Base-by-base conservation (phyloP, 2,888 invertebrate genomes). In the Portevinia maculata region DNA sequence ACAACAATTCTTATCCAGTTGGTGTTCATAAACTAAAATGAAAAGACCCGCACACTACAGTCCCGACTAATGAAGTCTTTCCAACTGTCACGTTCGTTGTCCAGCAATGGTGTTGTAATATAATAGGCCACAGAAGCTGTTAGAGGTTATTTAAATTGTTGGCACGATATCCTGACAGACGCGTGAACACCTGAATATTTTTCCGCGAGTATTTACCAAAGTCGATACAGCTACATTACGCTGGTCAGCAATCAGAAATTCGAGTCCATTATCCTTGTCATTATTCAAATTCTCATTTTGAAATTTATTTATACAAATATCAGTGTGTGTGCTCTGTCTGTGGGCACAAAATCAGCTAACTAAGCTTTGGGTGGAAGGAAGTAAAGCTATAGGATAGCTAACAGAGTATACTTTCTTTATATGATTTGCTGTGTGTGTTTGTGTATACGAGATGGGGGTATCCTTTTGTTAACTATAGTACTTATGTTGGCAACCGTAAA, bases 231-330 rank as follows among this genome's bases (percentile, higher is more conserved):
- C 44, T 30, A 39, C 37, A 3, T 50, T 57, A 70, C 37, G 59
- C 46, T 34, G 52, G 65, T 19, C 60, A 62, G 39, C 67, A 70
- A 62, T 79, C 74, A 74, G 62, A 69, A 69, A 69, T 57, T 73
- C 55, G 48, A 57, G 67, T 79, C 67, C 79, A 79, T 74, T 74
- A 62, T 79, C 69, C 69, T 50, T 52, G 62, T 41, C 48, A 67
- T 79, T 67, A 79, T 79, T 74, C 55, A 74, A 74, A 74, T 69
- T 74, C 75, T 62, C 69, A 79, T 57, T 79, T 69, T 50, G 62
- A 53, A 41, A 32, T 59, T 59, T 65, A 53, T 55, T 37, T 67
- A 55, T 55, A 50, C 74, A 71, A 65, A 79, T 53, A 60, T 53
- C 70, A 17, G 52, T 46, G 59, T 52, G 57, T 50, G 46, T 60